Conservation (phyloP, 2,797 vertebrate species). For the Pampus argenteus region DNA sequence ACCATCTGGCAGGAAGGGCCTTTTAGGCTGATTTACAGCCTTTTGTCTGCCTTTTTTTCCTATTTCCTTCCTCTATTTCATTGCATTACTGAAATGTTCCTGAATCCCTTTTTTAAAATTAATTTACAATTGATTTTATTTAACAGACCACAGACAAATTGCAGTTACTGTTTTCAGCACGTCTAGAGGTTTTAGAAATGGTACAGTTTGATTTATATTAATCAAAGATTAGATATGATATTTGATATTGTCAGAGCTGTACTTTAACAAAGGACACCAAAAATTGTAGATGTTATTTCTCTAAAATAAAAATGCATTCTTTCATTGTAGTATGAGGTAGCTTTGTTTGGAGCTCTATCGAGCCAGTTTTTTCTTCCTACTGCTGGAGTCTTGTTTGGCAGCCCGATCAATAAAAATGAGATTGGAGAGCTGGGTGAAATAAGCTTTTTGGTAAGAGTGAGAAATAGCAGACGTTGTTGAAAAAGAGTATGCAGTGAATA, state of each 20-base stretch:
- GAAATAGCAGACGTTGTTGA: neutral
- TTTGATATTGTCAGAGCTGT: neutral
- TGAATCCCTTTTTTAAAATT: neutral
- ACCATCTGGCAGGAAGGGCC: slow-evolving; percentile 65
- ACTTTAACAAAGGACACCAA: neutral
- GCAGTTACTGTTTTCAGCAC: neutral
- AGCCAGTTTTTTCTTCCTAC: neutral
- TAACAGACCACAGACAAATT: neutral
- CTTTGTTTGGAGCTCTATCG: neutral
- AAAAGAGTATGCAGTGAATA: neutral
- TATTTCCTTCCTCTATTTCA: slow-evolving; percentile 42
- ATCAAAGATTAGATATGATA: slow-evolving; percentile 7
- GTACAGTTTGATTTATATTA: neutral
- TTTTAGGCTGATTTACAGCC: slow-evolving; percentile 44
- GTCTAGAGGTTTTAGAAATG: neutral
- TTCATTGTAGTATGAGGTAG: too few species aligned
- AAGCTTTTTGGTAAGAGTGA: neutral
- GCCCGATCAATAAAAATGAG: slow-evolving; percentile 12
- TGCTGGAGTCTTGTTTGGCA: neutral
- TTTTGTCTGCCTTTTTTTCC: slow-evolving; percentile 25
- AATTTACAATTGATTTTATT: slow-evolving; percentile 28
- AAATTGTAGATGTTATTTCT: neutral
- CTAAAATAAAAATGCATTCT: neutral
- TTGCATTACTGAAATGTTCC: slow-evolving; percentile 23
- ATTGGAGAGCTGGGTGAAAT: slow-evolving; percentile 3